Evolutionary conservation across 2,888 invertebrate species (phyloP).

Genomic region (Bombyx huttoni): DNA sequence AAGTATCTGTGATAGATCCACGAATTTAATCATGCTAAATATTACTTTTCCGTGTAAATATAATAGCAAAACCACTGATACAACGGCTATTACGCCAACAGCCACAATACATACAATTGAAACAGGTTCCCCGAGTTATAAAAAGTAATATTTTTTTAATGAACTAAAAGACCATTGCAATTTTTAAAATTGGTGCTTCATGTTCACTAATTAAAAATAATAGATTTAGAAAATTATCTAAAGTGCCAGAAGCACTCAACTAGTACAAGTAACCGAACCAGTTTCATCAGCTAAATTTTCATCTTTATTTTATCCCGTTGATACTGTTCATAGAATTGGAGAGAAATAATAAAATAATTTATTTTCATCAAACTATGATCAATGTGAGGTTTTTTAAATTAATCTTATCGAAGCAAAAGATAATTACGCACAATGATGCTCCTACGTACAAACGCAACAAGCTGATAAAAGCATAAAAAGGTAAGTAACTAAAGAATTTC

Average conservation of each 20-base stretch:
- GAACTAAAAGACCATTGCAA: neutral
- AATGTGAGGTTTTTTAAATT: no score
- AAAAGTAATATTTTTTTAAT: conserved; percentile 1
- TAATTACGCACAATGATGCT: no score
- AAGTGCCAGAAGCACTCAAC: neutral
- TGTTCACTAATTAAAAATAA: neutral
- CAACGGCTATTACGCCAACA: conserved; percentile 38
- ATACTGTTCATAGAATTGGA: no score
- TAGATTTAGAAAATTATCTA: neutral
- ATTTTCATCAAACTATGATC: no score
- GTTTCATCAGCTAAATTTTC: no score
- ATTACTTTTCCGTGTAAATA: conserved; percentile 47
- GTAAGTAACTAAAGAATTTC: no score
- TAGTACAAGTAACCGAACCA: no score
- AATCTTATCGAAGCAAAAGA: no score
- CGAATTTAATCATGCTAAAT: conserved; percentile 25
- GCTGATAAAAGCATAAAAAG: no score
- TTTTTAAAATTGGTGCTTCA: neutral
- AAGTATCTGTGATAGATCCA: conserved; percentile 31
- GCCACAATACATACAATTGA: conserved; percentile 40
- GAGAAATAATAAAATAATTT: no score
- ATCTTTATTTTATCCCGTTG: no score
- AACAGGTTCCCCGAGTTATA: conserved; percentile 65
- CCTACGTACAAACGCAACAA: no score
- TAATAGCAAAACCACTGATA: conserved; percentile 64